Conservation (phyloP, 2,113 vertebrate genomes). For the Carassius auratus region DNA sequence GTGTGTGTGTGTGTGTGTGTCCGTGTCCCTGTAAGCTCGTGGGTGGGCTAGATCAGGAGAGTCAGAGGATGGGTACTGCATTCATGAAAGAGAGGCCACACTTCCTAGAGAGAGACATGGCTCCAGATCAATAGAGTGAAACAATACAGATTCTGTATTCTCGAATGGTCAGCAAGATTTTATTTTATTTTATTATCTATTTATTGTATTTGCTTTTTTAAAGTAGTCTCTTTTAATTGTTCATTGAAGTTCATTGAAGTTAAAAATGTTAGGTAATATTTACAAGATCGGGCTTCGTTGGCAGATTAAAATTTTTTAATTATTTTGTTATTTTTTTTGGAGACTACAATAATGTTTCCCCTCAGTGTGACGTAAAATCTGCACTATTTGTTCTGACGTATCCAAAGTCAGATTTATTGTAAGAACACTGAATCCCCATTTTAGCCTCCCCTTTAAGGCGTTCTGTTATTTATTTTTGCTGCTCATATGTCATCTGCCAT, state of each 20-base stretch:
- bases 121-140: constrained; percentile 1
- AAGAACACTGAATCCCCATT: constrained; percentile 45
- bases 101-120: constrained; percentile 27
- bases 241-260: neutral
- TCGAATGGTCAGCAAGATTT: neutral
- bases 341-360: neutral
- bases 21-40: neutral
- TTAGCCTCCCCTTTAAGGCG: constrained; percentile 51
- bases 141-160: neutral
- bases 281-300: neutral
- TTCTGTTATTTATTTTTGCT: constrained; percentile 49
- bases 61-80: neutral
- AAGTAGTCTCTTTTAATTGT: neutral
- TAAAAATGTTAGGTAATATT: neutral
- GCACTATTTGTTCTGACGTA: constrained; percentile 42
- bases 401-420: constrained; percentile 56
- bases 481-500: constrained; percentile 54
- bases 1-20: constrained; percentile 6
- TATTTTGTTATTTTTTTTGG: neutral
- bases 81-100: neutral
- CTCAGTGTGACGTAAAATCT: neutral
- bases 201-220: neutral
- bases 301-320: neutral
- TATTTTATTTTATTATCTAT: neutral
- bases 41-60: constrained; percentile 31